Evolutionary conservation across 2,888 invertebrate genomes (phyloP), one percentile per base, ranked within the genome.

Genomic region (Ormyrus rosae): DNA sequence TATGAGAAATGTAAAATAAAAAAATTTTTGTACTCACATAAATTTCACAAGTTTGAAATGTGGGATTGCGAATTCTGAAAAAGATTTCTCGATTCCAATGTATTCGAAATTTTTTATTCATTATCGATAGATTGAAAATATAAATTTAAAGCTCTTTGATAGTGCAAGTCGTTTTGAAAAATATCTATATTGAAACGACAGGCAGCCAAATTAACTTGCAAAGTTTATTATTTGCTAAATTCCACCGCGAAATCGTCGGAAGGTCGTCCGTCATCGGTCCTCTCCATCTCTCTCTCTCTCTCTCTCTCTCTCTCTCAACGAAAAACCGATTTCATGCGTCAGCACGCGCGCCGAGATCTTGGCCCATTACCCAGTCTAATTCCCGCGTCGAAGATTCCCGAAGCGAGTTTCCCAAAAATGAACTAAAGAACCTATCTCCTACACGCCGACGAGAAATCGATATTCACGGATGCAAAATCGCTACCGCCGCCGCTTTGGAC

Each of bases 291-390:
- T 13, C 19, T 19, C 19, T 19, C 19, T 19, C 19, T 19, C 19
- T 19, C 4, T 34, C 34, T 34, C 34, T 34, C 34, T 34, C 34
- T 34, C 34, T 34, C 34, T 69, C 78, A 82, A 70, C 83, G 82
- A 84, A 84, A 85, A 85, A 85, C 82, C 84, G 84, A 85, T 86
- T 86, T 85, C 84, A 85, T 84, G 85, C 86, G 84, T 85, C 83
- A 84, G 84, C 85, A 84, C 85, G 83, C 83, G 83, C 83, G 64
- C 64, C n/a, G 69, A 79, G 82, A 82, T 81, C 81, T 83, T 81
- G 78, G 71, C 82, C 83, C 77, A 81, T 84, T 83, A 83, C 83
- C 76, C 82, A 82, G 78, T 84, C 81, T 85, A 85, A 86, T 86
- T 86, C 82, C 34, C 82, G 48, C 68, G 65, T 45, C 45, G 48